Conservation (phyloP, 2,888 invertebrate genomes). For the Coleophora flavipennella region DNA sequence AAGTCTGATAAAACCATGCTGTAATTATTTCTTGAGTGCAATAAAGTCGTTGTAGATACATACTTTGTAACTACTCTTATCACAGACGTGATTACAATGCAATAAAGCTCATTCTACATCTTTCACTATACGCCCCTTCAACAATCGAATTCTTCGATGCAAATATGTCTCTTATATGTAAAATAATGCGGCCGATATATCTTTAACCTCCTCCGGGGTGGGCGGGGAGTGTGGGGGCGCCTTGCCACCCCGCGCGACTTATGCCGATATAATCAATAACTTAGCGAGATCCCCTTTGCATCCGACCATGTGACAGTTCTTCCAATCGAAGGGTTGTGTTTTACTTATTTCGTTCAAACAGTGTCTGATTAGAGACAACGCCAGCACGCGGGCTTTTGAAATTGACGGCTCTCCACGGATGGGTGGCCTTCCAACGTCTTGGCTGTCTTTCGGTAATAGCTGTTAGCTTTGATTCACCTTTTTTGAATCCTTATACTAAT, state of each 20-base stretch:
- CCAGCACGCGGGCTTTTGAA: conserved; percentile 42
- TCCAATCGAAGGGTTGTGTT: conserved; percentile 61
- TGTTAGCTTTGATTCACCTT: conserved; percentile 38
- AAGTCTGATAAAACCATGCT: too few species aligned
- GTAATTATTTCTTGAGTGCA: too few species aligned
- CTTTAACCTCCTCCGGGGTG: conserved; percentile 44
- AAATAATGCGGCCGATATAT: conserved; percentile 71
- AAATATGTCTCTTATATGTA: conserved; percentile 70
- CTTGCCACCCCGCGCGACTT: conserved; percentile 58
- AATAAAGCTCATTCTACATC: too few species aligned
- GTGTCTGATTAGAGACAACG: conserved; percentile 60
- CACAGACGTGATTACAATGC: too few species aligned
- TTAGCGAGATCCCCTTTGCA: conserved; percentile 73
- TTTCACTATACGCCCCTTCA: background rate
- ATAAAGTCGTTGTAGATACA: too few species aligned
- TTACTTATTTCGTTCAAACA: conserved; percentile 60
- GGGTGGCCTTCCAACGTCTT: conserved; percentile 36
- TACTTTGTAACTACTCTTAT: too few species aligned
- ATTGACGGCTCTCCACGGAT: conserved; percentile 51
- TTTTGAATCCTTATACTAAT: too few species aligned
- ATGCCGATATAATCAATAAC: conserved; percentile 74
- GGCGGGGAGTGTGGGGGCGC: conserved; percentile 35
- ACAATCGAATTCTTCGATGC: conserved; percentile 48
- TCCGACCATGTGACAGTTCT: conserved; percentile 69
- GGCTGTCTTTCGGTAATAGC: conserved; percentile 38